Percentiles rank a stretch among this genome's conserved stretches.
Evolutionary conservation across 1,140 invertebrate species (phyloP).

Genomic region (Oedothorax gibbosus): DNA sequence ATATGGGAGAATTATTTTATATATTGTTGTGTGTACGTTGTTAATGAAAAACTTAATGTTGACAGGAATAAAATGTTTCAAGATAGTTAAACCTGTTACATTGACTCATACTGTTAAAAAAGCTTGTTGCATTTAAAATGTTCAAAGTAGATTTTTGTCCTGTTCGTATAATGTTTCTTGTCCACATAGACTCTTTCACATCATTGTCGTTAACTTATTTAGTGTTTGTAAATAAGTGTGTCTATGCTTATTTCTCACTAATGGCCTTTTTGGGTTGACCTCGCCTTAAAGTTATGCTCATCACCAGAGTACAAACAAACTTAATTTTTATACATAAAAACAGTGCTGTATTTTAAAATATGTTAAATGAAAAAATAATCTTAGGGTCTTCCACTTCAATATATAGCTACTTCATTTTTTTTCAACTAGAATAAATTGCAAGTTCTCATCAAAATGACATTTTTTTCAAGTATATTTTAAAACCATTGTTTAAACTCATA

Average conservation of each 20-base stretch:
- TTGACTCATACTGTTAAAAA: constrained; percentile 37
- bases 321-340: background rate
- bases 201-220: background rate
- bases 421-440: background rate
- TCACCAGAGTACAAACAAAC: constrained; percentile 15
- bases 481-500: constrained; percentile 15
- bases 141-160: constrained; percentile 42
- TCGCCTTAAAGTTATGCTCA: constrained; percentile 1
- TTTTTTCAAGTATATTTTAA: background rate
- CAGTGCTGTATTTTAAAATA: background rate
- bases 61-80: constrained; percentile 20
- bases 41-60: constrained; percentile 29
- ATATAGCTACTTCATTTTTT: constrained; percentile 28
- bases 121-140: constrained; percentile 51
- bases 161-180: constrained; percentile 18
- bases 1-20: constrained; percentile 52
- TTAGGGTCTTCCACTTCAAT: constrained; percentile 54
- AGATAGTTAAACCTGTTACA: constrained; percentile 30
- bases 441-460: background rate
- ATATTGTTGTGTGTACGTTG: constrained; percentile 48
- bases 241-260: constrained; percentile 7
- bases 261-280: background rate
- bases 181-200: background rate
- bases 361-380: background rate
- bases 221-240: background rate